Percentiles rank a stretch among this genome's conserved stretches.
phyloP scores from a whole-genome alignment of 2,888 invertebrate species.

The Aphidoletes aphidimyza region DNA sequence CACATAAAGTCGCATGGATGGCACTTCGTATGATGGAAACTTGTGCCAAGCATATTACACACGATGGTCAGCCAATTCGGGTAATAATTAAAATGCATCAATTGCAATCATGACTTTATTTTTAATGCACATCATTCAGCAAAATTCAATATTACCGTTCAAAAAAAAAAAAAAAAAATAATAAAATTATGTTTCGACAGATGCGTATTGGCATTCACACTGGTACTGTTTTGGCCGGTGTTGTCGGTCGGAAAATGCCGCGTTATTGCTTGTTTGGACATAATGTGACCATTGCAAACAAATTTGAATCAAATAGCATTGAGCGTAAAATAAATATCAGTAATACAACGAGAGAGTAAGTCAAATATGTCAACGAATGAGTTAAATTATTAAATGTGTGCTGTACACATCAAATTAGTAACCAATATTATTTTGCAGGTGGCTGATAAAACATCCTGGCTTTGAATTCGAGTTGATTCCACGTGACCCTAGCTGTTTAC shows the following conservation, averaged over 20 bases:
- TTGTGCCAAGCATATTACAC: constrained; percentile 86
- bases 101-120: neutral
- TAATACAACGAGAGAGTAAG: constrained; percentile 92
- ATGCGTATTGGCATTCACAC: constrained; percentile 97
- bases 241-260: constrained; percentile 84
- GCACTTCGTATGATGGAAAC: constrained; percentile 92
- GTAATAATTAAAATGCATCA: constrained; percentile 67
- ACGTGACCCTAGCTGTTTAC: constrained; percentile 80
- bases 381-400: neutral
- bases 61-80: constrained; percentile 90
- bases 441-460: constrained; percentile 79
- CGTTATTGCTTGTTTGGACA: constrained; percentile 95
- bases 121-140: too few relatives aligned
- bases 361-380: constrained; percentile 58
- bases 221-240: constrained; percentile 91
- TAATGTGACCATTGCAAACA: constrained; percentile 94
- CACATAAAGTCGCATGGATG: constrained; percentile 97
- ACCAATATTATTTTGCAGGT: constrained; percentile 68
- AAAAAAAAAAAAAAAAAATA: too few relatives aligned
- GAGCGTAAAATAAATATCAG: constrained; percentile 92
- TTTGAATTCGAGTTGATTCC: constrained; percentile 77
- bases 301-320: constrained; percentile 94
- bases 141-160: too few relatives aligned
- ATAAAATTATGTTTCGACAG: constrained; percentile 67
- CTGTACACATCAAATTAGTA: neutral